Base-by-base conservation (phyloP, 2,888 invertebrate genomes). In the Cheilosia grossa region DNA sequence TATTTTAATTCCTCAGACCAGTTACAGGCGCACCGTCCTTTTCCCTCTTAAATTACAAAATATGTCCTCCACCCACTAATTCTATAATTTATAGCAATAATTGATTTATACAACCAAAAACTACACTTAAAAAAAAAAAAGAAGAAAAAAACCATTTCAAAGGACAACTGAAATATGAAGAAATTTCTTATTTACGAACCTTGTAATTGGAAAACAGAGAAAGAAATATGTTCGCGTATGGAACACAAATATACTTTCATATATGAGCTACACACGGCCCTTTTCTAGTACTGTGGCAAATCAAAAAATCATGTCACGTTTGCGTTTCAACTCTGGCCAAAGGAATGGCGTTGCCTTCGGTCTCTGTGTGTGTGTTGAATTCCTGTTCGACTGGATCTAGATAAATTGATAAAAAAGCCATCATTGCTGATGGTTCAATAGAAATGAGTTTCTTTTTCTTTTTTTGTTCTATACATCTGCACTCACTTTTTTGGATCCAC, bases 381-480 rank as follows among this genome's bases (percentile, higher is more conserved):
- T 85, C 75, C 75, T 47, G 53, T 61, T 74, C 42, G 58, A 15
- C 42, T 80, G 75, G 81, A 85, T 85, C 80, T 72, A 81, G 85
- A 85, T 85, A 85, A 85, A 85, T 85, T 81, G 85, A 85, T 85
- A 85, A 85, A 85, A 85, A 81, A 85, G 85, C 75, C 85, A 85
- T 85, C 81, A 81, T 72, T 77, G 66, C 81, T 85, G 81, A 81
- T 81, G 85, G 85, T 85, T 85, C 85, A 85, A 85, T 85, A 81
- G 73, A 83, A 74, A 75, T 47, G 40, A 37, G 4, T 47, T 67
- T 30, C 53, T 69, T 47, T 61, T 1, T 21, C 42, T 37, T 40
- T 0, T 19, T n/a, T 37, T 21, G 21, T 21, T 21, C n/a, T 56
- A 24, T 70, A 56, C 37, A 33, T 40, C 42, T 13, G 30, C 21